A percentile compares a stretch with the other conserved stretches of the same genome.
Evolutionary conservation across 2,113 vertebrate genomes (phyloP).

Genomic region (Heterochromis multidens): DNA sequence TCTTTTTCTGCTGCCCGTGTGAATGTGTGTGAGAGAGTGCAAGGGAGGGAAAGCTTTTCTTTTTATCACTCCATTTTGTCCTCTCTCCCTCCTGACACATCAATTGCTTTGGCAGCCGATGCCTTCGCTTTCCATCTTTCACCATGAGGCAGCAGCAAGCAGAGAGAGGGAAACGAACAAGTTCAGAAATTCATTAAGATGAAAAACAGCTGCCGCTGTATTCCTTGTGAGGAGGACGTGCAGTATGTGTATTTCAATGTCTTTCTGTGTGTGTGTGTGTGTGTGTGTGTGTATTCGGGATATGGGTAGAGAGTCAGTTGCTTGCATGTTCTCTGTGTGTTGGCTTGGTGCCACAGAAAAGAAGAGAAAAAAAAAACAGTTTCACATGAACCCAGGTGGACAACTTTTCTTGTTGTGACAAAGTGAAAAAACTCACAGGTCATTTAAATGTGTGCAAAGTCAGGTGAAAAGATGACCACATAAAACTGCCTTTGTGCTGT

Average conservation of each 20-base stretch:
- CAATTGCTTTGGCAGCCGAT: slow-evolving; percentile 66
- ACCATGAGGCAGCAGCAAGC: slow-evolving; percentile 41
- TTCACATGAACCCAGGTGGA: slow-evolving; percentile 2
- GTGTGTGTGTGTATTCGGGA: neutral
- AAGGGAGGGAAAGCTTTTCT: slow-evolving; percentile 25
- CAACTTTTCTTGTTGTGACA: neutral
- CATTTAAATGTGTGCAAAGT: neutral
- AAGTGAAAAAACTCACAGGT: neutral
- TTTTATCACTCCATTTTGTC: slow-evolving; percentile 70
- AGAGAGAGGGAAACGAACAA: slow-evolving; percentile 51
- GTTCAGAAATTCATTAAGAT: slow-evolving; percentile 70
- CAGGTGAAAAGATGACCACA: neutral
- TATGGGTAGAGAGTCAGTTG: neutral
- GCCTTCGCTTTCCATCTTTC: slow-evolving; percentile 53
- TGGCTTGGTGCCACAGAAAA: slow-evolving; percentile 20
- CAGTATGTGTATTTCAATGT: neutral
- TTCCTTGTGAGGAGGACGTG: slow-evolving; percentile 28
- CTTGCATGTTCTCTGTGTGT: neutral
- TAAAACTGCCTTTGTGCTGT: too few species aligned
- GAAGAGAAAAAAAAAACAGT: neutral
- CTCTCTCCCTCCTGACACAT: slow-evolving; percentile 73
- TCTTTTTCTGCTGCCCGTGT: slow-evolving; percentile 3
- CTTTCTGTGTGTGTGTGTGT: neutral
- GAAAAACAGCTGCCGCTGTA: slow-evolving; percentile 53
- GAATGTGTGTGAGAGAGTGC: neutral